These are phyloP conservation scores for Podarcis raffonei DNA, from an alignment of 2,113 vertebrate genomes.

Conservation along the genomic window DNA sequence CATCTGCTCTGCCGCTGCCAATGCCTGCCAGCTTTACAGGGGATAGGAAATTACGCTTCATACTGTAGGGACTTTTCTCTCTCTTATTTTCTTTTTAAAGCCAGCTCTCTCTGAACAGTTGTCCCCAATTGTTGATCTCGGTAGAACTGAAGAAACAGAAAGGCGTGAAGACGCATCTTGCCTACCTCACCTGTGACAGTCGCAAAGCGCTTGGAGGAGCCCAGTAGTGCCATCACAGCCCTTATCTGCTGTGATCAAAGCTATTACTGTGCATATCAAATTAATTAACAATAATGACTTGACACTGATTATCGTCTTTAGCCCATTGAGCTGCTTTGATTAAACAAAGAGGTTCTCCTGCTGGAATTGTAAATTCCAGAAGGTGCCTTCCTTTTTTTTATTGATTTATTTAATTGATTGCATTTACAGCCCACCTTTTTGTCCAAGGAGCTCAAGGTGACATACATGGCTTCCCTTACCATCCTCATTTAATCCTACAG, in stretches of 20 bases:
- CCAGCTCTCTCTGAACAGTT: rapidly evolving
- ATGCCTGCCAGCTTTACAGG: neutral
- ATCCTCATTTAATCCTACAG: no score
- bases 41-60: neutral
- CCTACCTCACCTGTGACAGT: neutral
- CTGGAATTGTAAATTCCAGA: neutral
- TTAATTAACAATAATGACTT: slow-evolving; percentile 60
- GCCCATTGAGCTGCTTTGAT: slow-evolving; percentile 11
- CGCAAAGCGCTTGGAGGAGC: neutral
- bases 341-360: neutral
- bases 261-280: slow-evolving; percentile 29
- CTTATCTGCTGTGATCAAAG: slow-evolving; percentile 60
- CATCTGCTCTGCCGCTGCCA: no score
- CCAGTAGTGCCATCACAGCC: slow-evolving; percentile 29
- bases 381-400: neutral
- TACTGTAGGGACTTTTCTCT: rapidly evolving
- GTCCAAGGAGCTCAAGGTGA: no score
- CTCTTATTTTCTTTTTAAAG: neutral
- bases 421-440: no score
- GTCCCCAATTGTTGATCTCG: neutral
- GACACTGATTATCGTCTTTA: neutral
- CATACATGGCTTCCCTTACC: no score
- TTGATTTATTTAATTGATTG: no score
- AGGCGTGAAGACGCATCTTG: slow-evolving; percentile 32
- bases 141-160: slow-evolving; percentile 31